Base-by-base conservation (phyloP, 2,113 vertebrate species). In the Cyanistes caeruleus region DNA sequence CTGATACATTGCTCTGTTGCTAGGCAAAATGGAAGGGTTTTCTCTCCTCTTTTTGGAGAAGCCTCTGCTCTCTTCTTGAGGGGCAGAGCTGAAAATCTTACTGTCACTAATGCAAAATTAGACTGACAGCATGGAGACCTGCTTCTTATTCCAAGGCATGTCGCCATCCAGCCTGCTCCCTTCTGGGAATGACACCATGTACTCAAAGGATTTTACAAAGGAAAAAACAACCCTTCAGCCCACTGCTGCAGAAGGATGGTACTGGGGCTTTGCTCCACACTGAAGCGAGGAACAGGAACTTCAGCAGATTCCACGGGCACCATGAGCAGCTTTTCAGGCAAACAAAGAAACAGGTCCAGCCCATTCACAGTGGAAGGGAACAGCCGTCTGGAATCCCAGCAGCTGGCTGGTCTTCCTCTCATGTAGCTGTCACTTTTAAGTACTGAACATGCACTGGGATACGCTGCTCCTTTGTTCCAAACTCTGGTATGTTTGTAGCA, bases 101-200 rank as follows among this genome's bases (percentile, higher is more conserved):
- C 63, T 95, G 90, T 95, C 88, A 93, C 89, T 78, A 92, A 85
- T 8, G 56, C 69, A 91, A 53, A 90, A 93, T 74, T 52, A 70
- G 55, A 94, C 69, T 86, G 94, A 93, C 83, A 94, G 90, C 91
- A 28, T 22, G 67, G 64, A 89, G 95, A 96, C 72, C 91, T 73
- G 94, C 69, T 95, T 56, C 80, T 84, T 72, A 87, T 92, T 95
- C 96, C 94, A 94, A 95, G 77, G 76, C 79, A 92, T 79, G 80
- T 91, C 69, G 20, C 81, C 84, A 96, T 91, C 65, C 84, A 95
- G 87, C 69, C 89, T 75, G 84, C 59, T 94, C 53, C 73, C 67
- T 89, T 75, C 72, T 92, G 77, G 80, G 75, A 95, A 64, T 64
- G 84, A 68, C 69, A 91, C 74, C 68, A 28, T 23, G 60, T 86